Conservation (phyloP, 2,797 vertebrate genomes). For the Poliocrania exsul region DNA sequence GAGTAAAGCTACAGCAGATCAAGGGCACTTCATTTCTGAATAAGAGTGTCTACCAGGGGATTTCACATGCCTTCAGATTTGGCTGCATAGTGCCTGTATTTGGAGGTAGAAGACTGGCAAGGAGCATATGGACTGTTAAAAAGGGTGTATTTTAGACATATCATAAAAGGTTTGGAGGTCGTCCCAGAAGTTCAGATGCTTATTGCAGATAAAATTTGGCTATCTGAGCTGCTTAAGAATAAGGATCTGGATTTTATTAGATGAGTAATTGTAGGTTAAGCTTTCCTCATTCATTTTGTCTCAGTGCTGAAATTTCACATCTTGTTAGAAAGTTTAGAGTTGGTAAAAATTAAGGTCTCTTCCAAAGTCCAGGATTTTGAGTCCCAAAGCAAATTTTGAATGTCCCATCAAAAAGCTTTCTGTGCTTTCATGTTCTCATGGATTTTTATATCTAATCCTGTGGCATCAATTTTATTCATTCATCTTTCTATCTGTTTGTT, state of each 20-base stretch:
- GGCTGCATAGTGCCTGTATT: neutral
- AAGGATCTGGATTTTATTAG: conserved; percentile 20
- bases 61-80: conserved; percentile 31
- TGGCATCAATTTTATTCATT: fast-evolving
- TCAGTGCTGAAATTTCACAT: neutral
- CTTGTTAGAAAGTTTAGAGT: neutral
- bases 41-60: neutral
- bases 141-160: neutral
- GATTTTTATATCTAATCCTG: neutral
- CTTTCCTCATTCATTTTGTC: neutral
- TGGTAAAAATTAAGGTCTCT: neutral
- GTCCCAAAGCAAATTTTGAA: neutral
- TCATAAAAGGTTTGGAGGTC: conserved; percentile 56
- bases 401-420: neutral
- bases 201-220: conserved; percentile 45
- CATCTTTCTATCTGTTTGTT: neutral
- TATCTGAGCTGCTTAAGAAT: neutral
- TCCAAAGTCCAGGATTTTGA: neutral
- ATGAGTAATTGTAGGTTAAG: conserved; percentile 12
- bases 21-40: conserved; percentile 38
- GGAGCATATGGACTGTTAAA: conserved; percentile 22
- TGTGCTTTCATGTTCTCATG: neutral
- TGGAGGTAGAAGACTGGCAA: conserved; percentile 25
- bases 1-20: conserved; percentile 32
- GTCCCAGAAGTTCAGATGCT: conserved; percentile 49